These are phyloP conservation scores for Enchytraeus crypticus DNA, from an alignment of 2,888 invertebrate species.

Conservation along the genomic window DNA sequence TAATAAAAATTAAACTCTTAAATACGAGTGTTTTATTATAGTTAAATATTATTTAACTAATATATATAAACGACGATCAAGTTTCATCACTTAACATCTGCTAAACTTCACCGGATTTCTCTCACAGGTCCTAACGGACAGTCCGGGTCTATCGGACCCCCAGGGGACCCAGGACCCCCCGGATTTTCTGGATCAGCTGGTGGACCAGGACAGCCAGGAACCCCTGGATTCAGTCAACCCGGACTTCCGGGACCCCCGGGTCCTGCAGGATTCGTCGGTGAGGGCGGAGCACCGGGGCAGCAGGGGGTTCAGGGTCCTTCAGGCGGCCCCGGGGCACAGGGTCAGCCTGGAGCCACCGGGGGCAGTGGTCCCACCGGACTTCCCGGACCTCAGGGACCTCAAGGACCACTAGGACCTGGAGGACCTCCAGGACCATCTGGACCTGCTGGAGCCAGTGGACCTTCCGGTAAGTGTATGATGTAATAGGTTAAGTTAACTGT, in stretches of 20 bases:
- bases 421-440: conserved; percentile 13
- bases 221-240: conserved; percentile 6
- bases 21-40: too few species aligned
- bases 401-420: conserved; percentile 14
- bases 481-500: too few species aligned
- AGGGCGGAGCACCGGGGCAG: background rate
- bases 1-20: too few species aligned
- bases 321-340: conserved; percentile 7
- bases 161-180: conserved; percentile 23
- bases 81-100: too few species aligned
- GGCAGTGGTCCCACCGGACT: conserved; percentile 11
- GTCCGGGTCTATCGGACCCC: too few species aligned
- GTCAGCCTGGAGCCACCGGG: conserved; percentile 2
- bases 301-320: conserved; percentile 8
- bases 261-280: background rate
- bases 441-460: too few species aligned
- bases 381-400: conserved; percentile 18
- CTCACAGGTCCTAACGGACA: conserved; percentile 12
- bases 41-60: too few species aligned
- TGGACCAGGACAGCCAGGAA: conserved; percentile 12
- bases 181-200: conserved; percentile 14
- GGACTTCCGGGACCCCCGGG: background rate
- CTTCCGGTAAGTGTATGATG: too few species aligned
- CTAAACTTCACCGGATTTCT: too few species aligned
- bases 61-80: too few species aligned